These are phyloP conservation scores for Sarotherodon lohbergeri DNA, from an alignment of 2,113 vertebrate species.

Conservation along the genomic window DNA sequence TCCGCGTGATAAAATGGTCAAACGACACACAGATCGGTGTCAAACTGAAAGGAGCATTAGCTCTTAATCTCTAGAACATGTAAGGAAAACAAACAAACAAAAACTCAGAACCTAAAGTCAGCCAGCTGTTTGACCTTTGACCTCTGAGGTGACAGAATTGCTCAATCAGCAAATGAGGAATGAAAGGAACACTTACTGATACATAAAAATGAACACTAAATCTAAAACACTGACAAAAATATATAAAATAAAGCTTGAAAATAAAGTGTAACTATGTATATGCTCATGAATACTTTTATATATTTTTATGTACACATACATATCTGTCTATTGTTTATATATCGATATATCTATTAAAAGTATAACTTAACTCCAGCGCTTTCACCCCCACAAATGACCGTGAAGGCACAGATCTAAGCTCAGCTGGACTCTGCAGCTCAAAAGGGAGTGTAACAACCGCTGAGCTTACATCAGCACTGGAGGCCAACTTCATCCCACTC, in stretches of 20 bases:
- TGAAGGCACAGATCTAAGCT: slow-evolving; percentile 33
- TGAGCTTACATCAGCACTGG: slow-evolving; percentile 2
- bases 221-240: slow-evolving; percentile 63
- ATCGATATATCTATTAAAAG: slow-evolving; percentile 64
- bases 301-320: slow-evolving; percentile 67
- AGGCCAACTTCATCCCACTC: slow-evolving; percentile 1
- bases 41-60: not conserved
- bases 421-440: not conserved
- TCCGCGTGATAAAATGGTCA: slow-evolving; percentile 4
- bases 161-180: slow-evolving; percentile 24
- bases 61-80: not conserved
- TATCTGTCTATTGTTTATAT: slow-evolving; percentile 65
- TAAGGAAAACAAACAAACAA: not conserved
- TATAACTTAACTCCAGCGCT: slow-evolving; percentile 55
- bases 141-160: slow-evolving; percentile 14
- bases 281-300: slow-evolving; percentile 71
- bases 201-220: not conserved
- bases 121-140: not conserved
- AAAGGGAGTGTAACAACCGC: not conserved
- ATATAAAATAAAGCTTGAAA: slow-evolving; percentile 74
- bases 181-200: slow-evolving; percentile 48
- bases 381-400: slow-evolving; percentile 9
- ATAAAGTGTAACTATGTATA: slow-evolving; percentile 72
- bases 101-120: not conserved
- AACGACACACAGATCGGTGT: not conserved